phyloP scores from a whole-genome alignment of 2,797 vertebrate species.

The Bovichtus variegatus region DNA sequence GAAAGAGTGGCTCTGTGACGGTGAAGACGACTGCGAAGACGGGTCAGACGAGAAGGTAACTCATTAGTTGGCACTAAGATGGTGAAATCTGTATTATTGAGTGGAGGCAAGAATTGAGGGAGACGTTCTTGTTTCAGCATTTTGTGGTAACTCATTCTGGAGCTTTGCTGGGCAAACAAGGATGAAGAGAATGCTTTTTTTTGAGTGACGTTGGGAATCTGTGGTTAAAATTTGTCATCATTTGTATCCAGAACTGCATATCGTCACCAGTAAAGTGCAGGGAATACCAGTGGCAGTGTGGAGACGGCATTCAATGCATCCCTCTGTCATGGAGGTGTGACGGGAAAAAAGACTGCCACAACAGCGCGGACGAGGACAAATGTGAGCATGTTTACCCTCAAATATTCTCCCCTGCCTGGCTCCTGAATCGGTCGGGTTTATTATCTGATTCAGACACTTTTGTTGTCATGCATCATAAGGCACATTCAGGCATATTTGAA shows the following conservation, averaged over 20 bases:
- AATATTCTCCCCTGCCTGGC: not conserved
- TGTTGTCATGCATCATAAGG: too few species aligned
- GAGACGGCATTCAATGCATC: slow-evolving; percentile 82
- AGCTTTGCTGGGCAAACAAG: not conserved
- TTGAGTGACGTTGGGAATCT: not conserved
- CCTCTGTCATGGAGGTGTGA: slow-evolving; percentile 91
- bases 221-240: not conserved
- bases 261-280: slow-evolving; percentile 69
- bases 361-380: slow-evolving; percentile 87
- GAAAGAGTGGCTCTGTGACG: slow-evolving; percentile 92
- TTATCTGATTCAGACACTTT: not conserved
- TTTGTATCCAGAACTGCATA: slow-evolving; percentile 82
- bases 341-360: slow-evolving; percentile 86
- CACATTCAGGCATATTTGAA: not conserved
- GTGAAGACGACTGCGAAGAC: slow-evolving; percentile 89
- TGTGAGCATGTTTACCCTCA: slow-evolving; percentile 79
- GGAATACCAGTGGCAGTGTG: slow-evolving; percentile 87
- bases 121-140: not conserved
- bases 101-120: not conserved
- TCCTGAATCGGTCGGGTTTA: not conserved
- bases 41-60: slow-evolving; percentile 90
- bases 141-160: not conserved
- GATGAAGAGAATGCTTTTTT: not conserved
- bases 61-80: too few species aligned
- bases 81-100: not conserved